Evolutionary conservation across 2,797 vertebrate species (phyloP).

Genomic region (Rhinophrynus dorsalis): DNA sequence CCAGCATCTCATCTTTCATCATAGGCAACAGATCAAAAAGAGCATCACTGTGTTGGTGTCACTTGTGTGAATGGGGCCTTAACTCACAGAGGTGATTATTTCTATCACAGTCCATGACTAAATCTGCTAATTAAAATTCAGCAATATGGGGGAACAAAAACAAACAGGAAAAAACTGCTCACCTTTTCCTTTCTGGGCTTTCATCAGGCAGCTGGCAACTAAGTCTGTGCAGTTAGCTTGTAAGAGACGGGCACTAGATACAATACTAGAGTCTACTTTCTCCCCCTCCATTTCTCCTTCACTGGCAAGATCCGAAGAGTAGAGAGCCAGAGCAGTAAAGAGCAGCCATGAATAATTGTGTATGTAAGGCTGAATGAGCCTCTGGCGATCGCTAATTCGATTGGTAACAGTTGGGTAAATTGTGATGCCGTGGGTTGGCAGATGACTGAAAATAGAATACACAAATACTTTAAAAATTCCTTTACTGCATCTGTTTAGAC

Average conservation of each 20-base stretch:
- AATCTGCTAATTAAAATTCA: too few species aligned
- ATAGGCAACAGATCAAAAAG: neutral
- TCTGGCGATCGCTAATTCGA: slow-evolving; percentile 90
- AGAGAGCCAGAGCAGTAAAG: slow-evolving; percentile 88
- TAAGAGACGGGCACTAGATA: slow-evolving; percentile 68
- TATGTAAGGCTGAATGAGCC: slow-evolving; percentile 93
- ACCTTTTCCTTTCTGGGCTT: slow-evolving; percentile 92
- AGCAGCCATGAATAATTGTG: slow-evolving; percentile 98
- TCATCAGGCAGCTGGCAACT: slow-evolving; percentile 88
- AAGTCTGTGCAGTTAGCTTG: slow-evolving; percentile 85
- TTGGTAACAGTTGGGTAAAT: slow-evolving; percentile 94
- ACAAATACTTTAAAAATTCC: too few species aligned
- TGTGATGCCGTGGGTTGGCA: slow-evolving; percentile 92
- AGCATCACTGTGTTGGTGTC: neutral
- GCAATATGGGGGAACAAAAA: too few species aligned
- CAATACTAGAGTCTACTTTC: slow-evolving; percentile 57
- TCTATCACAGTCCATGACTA: too few species aligned
- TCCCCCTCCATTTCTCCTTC: slow-evolving; percentile 75
- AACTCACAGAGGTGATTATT: too few species aligned
- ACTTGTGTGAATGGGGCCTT: too few species aligned
- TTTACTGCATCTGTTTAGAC: too few species aligned
- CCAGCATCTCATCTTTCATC: neutral
- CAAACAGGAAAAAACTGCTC: too few species aligned
- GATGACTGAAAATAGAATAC: slow-evolving; percentile 73
- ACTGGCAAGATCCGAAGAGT: slow-evolving; percentile 83